A percentile compares a stretch with the other conserved stretches of the same genome.
Conservation (phyloP, 2,113 vertebrate species). For the Embiotoca jacksoni region DNA sequence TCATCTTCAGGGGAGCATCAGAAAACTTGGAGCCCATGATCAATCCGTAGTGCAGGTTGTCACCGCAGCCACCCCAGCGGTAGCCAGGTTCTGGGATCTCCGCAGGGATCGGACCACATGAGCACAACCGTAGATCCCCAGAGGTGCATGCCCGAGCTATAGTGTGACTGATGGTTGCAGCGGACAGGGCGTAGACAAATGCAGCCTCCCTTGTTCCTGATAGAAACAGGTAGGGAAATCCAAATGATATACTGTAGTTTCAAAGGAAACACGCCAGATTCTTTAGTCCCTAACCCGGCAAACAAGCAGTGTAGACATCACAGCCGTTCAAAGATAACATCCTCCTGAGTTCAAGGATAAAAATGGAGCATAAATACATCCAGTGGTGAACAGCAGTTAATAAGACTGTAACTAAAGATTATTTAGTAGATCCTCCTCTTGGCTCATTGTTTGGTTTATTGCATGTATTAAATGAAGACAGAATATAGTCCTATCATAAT, state of each 20-base stretch:
- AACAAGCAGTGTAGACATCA: background rate
- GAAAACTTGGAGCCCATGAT: slow-evolving; percentile 99
- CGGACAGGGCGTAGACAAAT: slow-evolving; percentile 96
- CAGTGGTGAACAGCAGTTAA: background rate
- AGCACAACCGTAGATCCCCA: slow-evolving; percentile 94
- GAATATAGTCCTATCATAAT: too few relatives aligned
- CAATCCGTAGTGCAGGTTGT: slow-evolving; percentile 98
- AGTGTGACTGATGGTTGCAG: slow-evolving; percentile 96
- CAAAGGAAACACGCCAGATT: background rate
- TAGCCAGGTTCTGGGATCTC: slow-evolving; percentile 95
- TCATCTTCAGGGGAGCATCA: slow-evolving; percentile 99
- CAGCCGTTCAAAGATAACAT: too few relatives aligned
- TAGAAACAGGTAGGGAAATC: background rate
- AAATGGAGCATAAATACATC: background rate
- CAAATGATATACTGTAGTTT: background rate
- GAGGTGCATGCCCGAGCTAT: slow-evolving; percentile 96
- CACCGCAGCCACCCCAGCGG: slow-evolving; percentile 98
- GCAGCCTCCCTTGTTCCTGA: slow-evolving; percentile 96
- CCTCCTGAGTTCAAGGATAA: background rate
- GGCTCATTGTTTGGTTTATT: background rate
- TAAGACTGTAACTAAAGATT: too few relatives aligned
- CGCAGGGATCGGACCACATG: slow-evolving; percentile 94
- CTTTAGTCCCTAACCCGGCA: background rate
- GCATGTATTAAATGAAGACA: background rate
- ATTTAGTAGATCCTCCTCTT: background rate